Base-by-base conservation (phyloP, 2,797 vertebrate genomes). In the Cossypha dichroa region DNA sequence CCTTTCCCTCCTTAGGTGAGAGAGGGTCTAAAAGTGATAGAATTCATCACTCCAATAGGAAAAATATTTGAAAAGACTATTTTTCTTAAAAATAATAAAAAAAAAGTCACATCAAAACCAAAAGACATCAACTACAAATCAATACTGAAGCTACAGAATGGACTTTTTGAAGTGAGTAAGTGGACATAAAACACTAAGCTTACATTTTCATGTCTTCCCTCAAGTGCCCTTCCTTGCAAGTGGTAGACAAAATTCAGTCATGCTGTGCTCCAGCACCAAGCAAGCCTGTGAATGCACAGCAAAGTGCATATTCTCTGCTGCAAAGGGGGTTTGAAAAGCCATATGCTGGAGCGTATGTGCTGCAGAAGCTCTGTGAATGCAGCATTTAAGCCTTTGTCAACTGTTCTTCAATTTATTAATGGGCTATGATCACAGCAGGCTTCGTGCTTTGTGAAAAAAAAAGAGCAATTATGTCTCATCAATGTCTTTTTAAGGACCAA, bases 311-410 rank as follows among this genome's bases (percentile, higher is more conserved):
- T 83, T 93, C 69, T 80, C 49, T 88, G 10, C 75, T 81, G 58
- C 54, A 92, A 85, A 75, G 28, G 64, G 68, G 86, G 34, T 90
- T 91, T 88, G 49, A 62, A 85, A 89, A 85, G 45, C 80, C 83
- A 77, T 92, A 92, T 93, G 90, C 68, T 89, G 75, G 48, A 93
- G 60, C 13, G 34, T 94, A 85, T 94, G 88, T 82, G 68, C 77
- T 87, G 49, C 68, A 85, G 90, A 93, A 94, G 45, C 63, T 34
- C 25, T 91, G 90, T 54, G 48, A 60, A 82, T 87, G 54, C 41
- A 80, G 68, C 84, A 60, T 73, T 85, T 79, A 43, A 74, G 58
- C 74, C 68, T 94, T 79, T 85, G 69, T 95, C 79, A 84, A 48
- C 51, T 64, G 55, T 56, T 64, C 70, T 74, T 90, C 41, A 46